Base-by-base conservation (phyloP, 2,113 vertebrate genomes). In the Labrus mixtus region DNA sequence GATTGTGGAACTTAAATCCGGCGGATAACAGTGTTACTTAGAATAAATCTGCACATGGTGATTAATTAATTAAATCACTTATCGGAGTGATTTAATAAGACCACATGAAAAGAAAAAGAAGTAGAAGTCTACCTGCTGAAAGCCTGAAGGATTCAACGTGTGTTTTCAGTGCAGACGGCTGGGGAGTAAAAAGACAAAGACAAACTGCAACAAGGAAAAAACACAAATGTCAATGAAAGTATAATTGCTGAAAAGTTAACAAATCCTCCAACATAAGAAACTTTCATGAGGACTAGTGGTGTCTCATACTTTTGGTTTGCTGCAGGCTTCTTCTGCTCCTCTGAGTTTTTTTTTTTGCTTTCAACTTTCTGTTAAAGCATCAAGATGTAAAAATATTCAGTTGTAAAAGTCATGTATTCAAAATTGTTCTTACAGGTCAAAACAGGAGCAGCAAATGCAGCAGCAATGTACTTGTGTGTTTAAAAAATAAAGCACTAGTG, bases 51-150 rank as follows among this genome's bases (percentile, higher is more conserved):
- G 68, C 70, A 68, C 55, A 45, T 60, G 43, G 46, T 45, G 78
- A 87, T 85, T 81, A 68, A 80, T 83, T 84, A 88, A 65, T 39
- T 68, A 43, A 63, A 76, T 63, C 57, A 65, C 19, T 68, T 63
- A 68, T 16, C 51, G 3, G 43, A 17, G 33, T 70, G 45, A 5
- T 62, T 48, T 50, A 79, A 80, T 63, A 56, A 43, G 45, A 54
- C 56, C 13, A 13, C 36, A 36, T 48, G 46, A 6, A 7, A n/a
- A 15, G n/a, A 54, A 20, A 66, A 19, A 25, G 17, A 45, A 53
- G 67, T n/a, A 58, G 20, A 66, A 66, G 56, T 7, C 53, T 55
- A 67, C 15, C 39, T 63, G 61, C 16, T 68, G 62, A 43, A 45
- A 64, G 45, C 54, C 25, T 56, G 16, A 17, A 19, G 15, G 43